Evolutionary conservation across 2,113 vertebrate genomes (phyloP).

Genomic region (Tonatia bakeri): DNA sequence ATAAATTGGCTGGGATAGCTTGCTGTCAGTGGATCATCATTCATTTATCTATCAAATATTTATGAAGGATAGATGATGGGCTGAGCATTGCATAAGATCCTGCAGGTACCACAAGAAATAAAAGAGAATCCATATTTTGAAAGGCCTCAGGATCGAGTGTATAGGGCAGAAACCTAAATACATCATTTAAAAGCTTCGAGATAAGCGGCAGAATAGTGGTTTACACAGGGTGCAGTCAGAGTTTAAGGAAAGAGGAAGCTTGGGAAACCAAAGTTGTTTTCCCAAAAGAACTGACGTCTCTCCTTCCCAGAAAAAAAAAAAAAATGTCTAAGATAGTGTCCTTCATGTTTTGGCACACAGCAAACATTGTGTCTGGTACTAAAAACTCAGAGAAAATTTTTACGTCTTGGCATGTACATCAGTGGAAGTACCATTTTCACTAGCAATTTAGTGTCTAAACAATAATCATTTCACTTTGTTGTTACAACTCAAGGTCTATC

Average conservation of each 20-base stretch:
- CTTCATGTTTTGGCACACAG: background rate
- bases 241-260: background rate
- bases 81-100: background rate
- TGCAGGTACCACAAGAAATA: background rate
- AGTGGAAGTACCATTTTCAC: background rate
- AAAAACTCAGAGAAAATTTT: background rate
- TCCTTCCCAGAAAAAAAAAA: background rate
- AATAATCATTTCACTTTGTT: conserved; percentile 15
- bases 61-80: background rate
- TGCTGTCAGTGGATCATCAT: background rate
- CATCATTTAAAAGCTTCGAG: background rate
- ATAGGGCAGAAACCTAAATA: background rate
- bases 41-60: background rate
- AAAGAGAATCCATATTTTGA: background rate
- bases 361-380: background rate
- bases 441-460: background rate
- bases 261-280: background rate
- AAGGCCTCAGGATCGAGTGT: background rate
- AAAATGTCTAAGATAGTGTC: background rate
- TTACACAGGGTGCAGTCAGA: background rate
- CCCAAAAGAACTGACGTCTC: background rate
- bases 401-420: background rate
- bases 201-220: background rate
- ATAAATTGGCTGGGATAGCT: background rate
- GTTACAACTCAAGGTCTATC: background rate